phyloP scores from a whole-genome alignment of 2,888 invertebrate species.

The Odiellus spinosus region DNA sequence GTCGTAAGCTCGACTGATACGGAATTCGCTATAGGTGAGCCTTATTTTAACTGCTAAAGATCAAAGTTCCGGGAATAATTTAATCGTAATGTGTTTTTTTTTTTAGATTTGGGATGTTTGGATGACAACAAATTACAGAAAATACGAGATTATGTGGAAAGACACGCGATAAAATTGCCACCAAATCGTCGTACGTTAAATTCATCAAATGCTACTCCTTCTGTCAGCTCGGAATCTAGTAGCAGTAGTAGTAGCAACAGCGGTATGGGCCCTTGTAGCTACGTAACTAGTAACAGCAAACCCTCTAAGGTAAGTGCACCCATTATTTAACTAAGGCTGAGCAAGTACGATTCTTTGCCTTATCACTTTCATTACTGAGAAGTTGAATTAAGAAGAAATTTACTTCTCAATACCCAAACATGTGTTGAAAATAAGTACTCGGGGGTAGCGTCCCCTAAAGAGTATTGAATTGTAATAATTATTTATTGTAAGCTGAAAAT shows the following conservation, averaged over 20 bases:
- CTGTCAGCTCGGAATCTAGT: conserved; percentile 1
- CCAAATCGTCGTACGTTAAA: neutral
- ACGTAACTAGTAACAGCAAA: too few species aligned
- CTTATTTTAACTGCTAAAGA: neutral
- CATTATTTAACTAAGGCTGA: too few species aligned
- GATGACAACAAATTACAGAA: conserved; percentile 13
- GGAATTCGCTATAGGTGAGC: conserved; percentile 27
- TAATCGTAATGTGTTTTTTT: neutral
- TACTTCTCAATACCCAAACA: too few species aligned
- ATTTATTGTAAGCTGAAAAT: too few species aligned
- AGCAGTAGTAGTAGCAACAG: neutral
- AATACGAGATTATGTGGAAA: conserved; percentile 13
- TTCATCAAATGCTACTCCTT: neutral
- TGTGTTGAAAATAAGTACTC: too few species aligned
- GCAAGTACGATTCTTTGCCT: too few species aligned
- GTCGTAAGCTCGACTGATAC: conserved; percentile 23
- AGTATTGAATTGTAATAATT: too few species aligned
- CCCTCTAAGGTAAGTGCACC: too few species aligned
- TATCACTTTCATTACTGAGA: too few species aligned
- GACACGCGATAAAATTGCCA: conserved; percentile 4
- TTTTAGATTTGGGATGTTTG: conserved; percentile 13
- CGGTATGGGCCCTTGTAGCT: too few species aligned
- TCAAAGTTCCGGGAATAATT: neutral
- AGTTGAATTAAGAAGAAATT: too few species aligned
- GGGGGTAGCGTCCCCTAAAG: too few species aligned